Percentiles rank a stretch among this genome's conserved stretches.
These are phyloP conservation scores for Ectobius pallidus DNA, from an alignment of 2,888 invertebrate species.

Conservation along the genomic window DNA sequence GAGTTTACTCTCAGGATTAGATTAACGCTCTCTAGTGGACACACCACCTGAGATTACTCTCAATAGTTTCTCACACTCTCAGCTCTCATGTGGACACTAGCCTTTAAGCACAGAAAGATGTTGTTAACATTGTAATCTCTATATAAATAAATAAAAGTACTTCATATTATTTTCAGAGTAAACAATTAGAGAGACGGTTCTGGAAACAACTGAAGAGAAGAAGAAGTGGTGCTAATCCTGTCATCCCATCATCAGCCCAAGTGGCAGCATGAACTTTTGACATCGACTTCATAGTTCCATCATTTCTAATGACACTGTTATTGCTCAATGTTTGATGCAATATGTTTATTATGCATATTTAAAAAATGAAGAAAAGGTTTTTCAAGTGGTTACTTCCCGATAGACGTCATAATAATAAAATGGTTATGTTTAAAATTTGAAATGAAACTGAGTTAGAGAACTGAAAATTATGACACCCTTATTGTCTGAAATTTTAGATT, in stretches of 20 bases:
- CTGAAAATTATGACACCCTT: neutral
- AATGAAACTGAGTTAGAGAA: neutral
- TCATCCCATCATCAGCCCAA: slow-evolving; percentile 8
- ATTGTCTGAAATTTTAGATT: slow-evolving; percentile 6
- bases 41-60: too few species aligned
- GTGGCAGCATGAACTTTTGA: neutral
- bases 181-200: slow-evolving; percentile 76
- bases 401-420: slow-evolving; percentile 22
- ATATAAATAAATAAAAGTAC: too few species aligned
- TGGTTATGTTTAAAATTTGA: neutral
- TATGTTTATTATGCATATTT: neutral
- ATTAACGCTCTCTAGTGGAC: too few species aligned
- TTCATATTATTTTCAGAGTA: slow-evolving; percentile 72
- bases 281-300: neutral
- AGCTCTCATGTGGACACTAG: too few species aligned
- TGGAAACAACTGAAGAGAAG: slow-evolving; percentile 81
- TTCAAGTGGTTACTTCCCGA: slow-evolving; percentile 20
- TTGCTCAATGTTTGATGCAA: neutral
- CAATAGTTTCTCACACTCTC: too few species aligned
- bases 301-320: neutral
- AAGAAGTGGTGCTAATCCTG: slow-evolving; percentile 55
- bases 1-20: too few species aligned
- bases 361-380: neutral
- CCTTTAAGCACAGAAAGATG: too few species aligned
- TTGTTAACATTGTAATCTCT: too few species aligned